Evolutionary conservation across 2,113 vertebrate species (phyloP).

Genomic region (Ibidorhyncha struthersii): DNA sequence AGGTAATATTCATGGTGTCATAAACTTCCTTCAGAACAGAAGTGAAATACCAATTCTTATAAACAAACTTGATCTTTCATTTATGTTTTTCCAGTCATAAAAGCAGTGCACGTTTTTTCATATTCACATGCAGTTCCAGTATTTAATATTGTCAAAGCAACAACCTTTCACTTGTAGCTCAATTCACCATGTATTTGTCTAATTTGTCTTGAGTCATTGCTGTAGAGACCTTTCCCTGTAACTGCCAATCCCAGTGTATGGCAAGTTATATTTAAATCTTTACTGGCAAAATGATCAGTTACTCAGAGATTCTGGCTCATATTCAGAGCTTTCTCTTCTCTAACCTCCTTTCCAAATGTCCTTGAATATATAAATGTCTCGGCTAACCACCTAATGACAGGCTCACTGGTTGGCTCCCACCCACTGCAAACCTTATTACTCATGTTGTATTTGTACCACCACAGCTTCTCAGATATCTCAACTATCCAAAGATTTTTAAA

Average conservation of each 20-base stretch:
- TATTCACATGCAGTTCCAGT: background rate
- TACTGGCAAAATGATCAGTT: constrained; percentile 3
- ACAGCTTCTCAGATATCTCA: background rate
- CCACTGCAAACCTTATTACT: background rate
- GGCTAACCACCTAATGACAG: background rate
- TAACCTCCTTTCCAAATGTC: background rate
- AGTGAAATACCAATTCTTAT: background rate
- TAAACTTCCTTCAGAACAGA: background rate
- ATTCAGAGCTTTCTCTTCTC: background rate
- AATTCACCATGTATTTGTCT: background rate
- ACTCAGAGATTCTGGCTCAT: background rate
- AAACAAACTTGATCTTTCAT: background rate
- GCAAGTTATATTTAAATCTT: constrained; percentile 13
- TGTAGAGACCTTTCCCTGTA: background rate
- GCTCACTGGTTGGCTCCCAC: background rate
- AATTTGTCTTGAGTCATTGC: background rate
- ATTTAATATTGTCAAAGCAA: background rate
- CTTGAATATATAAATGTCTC: background rate
- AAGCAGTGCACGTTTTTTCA: background rate
- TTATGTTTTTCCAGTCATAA: background rate
- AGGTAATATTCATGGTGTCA: background rate
- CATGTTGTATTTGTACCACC: background rate
- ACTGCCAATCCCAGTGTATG: background rate
- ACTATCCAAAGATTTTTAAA: background rate
- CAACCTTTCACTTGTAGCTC: background rate